phyloP scores from a whole-genome alignment of 2,888 invertebrate genomes.

The Rhorus exstirpatorius region DNA sequence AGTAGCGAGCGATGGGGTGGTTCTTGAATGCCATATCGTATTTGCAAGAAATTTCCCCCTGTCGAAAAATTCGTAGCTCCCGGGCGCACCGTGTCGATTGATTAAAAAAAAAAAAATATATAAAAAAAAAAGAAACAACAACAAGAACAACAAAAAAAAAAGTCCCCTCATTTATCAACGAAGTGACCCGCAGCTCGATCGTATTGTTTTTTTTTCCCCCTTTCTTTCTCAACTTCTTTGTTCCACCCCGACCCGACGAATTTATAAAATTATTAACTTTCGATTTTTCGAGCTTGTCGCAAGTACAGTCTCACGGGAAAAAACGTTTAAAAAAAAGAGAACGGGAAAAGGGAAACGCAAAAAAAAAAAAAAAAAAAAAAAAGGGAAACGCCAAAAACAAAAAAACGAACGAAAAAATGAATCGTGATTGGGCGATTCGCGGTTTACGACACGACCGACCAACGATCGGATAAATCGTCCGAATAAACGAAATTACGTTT shows the following conservation, averaged over 20 bases:
- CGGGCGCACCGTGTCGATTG: not conserved
- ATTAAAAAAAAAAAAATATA: not conserved
- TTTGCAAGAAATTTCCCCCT: not conserved
- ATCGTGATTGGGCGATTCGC: not conserved
- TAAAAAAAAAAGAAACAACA: not conserved
- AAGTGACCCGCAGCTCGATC: not conserved
- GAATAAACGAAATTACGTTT: too few species aligned
- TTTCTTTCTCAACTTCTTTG: not conserved
- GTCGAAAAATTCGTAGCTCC: not conserved
- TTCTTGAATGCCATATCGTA: constrained; percentile 38
- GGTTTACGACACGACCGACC: too few species aligned
- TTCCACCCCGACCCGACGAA: not conserved
- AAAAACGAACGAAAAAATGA: not conserved
- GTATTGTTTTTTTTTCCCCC: constrained; percentile 3
- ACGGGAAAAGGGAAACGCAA: not conserved
- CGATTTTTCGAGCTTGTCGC: not conserved
- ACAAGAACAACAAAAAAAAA: not conserved
- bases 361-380: not conserved
- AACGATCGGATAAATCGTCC: too few species aligned
- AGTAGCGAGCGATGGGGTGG: constrained; percentile 49
- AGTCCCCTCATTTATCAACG: not conserved
- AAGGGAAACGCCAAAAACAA: not conserved
- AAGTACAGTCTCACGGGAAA: not conserved
- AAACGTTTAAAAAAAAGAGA: not conserved
- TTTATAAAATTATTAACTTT: constrained; percentile 27